phyloP scores from a whole-genome alignment of 2,113 vertebrate genomes.

The Ictalurus furcatus region DNA sequence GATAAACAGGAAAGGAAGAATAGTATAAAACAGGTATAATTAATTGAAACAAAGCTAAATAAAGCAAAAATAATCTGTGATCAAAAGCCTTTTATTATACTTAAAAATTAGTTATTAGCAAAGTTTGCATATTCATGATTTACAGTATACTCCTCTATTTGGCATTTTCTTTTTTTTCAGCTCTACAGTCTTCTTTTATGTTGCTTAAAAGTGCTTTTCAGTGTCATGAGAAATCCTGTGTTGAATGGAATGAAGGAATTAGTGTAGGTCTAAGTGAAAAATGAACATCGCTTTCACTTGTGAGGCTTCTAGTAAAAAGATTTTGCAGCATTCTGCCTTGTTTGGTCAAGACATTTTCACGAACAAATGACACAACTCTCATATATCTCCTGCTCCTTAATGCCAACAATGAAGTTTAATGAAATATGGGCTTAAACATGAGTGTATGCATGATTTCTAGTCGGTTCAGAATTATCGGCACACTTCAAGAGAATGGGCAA shows the following conservation, averaged over 20 bases:
- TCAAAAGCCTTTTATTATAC: not conserved
- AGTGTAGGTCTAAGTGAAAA: too few species aligned
- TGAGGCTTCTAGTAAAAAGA: too few species aligned
- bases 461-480: too few species aligned
- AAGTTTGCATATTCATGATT: not conserved
- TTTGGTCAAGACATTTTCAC: too few species aligned
- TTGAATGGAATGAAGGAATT: not conserved
- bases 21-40: not conserved
- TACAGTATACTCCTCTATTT: not conserved
- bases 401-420: too few species aligned
- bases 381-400: too few species aligned
- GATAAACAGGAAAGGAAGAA: not conserved
- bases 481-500: too few species aligned
- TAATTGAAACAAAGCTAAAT: not conserved
- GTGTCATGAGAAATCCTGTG: not conserved
- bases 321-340: too few species aligned
- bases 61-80: not conserved
- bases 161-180: not conserved
- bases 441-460: too few species aligned
- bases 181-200: not conserved
- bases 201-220: not conserved
- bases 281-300: too few species aligned
- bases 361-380: too few species aligned
- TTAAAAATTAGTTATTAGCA: not conserved
- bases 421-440: too few species aligned